Percentiles rank a stretch among this genome's conserved stretches.
Conservation (phyloP, 2,113 vertebrate genomes). For the Takifugu bimaculatus region DNA sequence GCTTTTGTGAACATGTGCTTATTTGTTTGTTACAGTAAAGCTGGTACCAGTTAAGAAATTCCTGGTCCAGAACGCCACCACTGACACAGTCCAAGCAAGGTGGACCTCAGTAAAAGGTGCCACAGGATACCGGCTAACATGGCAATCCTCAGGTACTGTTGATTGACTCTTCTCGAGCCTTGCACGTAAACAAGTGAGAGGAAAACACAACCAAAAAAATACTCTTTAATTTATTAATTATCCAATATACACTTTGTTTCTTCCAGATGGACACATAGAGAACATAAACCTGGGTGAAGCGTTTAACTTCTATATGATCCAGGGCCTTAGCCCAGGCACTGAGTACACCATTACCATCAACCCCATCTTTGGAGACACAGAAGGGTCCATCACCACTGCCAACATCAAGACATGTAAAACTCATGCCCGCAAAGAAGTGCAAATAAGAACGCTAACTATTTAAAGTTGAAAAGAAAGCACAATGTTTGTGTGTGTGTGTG, state of each 20-base stretch:
- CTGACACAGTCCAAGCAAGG: conserved; percentile 78
- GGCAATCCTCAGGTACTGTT: conserved; percentile 78
- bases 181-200: background rate
- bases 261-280: conserved; percentile 79
- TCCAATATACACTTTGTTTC: background rate
- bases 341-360: conserved; percentile 83
- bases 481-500: background rate
- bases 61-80: conserved; percentile 82
- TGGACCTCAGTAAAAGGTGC: conserved; percentile 82
- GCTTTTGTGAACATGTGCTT: conserved; percentile 11
- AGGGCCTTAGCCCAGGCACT: conserved; percentile 75
- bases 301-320: conserved; percentile 86
- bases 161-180: background rate
- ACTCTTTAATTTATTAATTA: background rate
- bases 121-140: conserved; percentile 85
- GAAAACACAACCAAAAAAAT: background rate
- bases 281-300: conserved; percentile 79
- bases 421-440: background rate
- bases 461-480: background rate
- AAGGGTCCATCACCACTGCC: conserved; percentile 75
- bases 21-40: conserved; percentile 74
- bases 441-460: too few relatives aligned
- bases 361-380: conserved; percentile 82
- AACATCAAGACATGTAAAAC: conserved; percentile 77
- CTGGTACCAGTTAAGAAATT: conserved; percentile 77